Percentiles rank a stretch among this genome's conserved stretches.
phyloP scores from a whole-genome alignment of 35 echinoderm and acorn worm genomes.

The Ptychodera flava region DNA sequence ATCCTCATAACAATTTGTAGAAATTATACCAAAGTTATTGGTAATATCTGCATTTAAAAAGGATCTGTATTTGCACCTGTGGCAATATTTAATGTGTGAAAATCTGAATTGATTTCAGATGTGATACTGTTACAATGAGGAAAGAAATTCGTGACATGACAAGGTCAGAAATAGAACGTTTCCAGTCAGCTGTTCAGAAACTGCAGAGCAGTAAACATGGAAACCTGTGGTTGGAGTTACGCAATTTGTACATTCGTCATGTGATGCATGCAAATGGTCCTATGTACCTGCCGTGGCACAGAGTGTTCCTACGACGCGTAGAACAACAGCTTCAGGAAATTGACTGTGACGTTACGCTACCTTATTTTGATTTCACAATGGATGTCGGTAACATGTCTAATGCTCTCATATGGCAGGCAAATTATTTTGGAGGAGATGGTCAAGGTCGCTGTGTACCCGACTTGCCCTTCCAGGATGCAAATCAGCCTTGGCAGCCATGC shows the following conservation, averaged over 20 bases:
- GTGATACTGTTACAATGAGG: constrained; percentile 50
- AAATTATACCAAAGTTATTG: too few relatives aligned
- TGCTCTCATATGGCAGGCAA: constrained; percentile 86
- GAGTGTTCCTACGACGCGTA: constrained; percentile 65
- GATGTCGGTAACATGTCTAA: constrained; percentile 63
- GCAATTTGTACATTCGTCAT: constrained; percentile 81
- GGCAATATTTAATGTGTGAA: too few relatives aligned
- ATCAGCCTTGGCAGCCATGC: constrained; percentile 60
- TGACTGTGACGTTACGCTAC: constrained; percentile 77
- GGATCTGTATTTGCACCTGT: too few relatives aligned
- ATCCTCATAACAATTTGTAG: too few relatives aligned
- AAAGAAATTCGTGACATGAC: constrained; percentile 98
- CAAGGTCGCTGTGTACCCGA: constrained; percentile 65
- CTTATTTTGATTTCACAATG: constrained; percentile 95
- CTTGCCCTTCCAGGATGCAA: constrained; percentile 64
- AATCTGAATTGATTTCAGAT: too few relatives aligned
- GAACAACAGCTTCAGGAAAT: constrained; percentile 89
- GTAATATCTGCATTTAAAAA: too few relatives aligned
- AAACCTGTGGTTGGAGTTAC: constrained; percentile 47
- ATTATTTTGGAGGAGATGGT: constrained; percentile 93
- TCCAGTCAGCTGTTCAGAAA: constrained; percentile 62
- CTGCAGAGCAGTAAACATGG: constrained; percentile 34
- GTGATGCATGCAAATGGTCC: constrained; percentile 88
- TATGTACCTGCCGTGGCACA: constrained; percentile 75
- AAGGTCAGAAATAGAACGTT: constrained; percentile 53